These are phyloP conservation scores for Acropternis orthonyx DNA, from an alignment of 2,797 vertebrate species.

Conservation along the genomic window DNA sequence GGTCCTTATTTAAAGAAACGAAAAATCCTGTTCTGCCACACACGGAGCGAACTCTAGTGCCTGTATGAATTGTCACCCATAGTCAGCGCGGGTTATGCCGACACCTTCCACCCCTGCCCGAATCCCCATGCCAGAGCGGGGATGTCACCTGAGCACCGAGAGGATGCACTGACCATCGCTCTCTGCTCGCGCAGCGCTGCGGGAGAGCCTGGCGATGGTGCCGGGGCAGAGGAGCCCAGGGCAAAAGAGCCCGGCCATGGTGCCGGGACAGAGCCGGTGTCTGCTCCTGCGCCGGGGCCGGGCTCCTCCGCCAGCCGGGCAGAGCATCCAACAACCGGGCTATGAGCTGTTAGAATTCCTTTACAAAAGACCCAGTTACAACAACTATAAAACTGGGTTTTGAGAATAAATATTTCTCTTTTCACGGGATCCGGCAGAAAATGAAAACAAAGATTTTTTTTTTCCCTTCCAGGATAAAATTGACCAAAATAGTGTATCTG, in stretches of 20 bases:
- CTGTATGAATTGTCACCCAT: neutral
- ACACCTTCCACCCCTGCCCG: neutral
- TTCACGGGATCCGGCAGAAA: neutral
- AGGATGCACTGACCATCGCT: accelerated
- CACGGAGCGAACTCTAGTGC: neutral
- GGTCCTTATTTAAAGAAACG: neutral
- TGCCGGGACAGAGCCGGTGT: accelerated
- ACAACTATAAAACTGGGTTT: neutral
- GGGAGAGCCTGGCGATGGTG: neutral
- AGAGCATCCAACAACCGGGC: neutral
- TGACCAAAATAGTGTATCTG: neutral
- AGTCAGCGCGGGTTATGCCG: neutral
- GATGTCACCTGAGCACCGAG: neutral
- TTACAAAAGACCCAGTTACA: neutral
- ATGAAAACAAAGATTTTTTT: neutral
- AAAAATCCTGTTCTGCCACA: neutral
- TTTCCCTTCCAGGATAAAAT: neutral
- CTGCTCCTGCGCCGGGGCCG: neutral
- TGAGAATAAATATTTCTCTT: neutral
- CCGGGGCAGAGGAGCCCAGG: neutral
- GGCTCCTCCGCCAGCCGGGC: no score
- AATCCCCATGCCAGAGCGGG: neutral
- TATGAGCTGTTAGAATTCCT: neutral
- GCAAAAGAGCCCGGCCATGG: neutral
- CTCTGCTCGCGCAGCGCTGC: neutral